A percentile compares a stretch with the other conserved stretches of the same genome.
Evolutionary conservation across 2,888 invertebrate species (phyloP).

Genomic region (Scaptomyza parva): DNA sequence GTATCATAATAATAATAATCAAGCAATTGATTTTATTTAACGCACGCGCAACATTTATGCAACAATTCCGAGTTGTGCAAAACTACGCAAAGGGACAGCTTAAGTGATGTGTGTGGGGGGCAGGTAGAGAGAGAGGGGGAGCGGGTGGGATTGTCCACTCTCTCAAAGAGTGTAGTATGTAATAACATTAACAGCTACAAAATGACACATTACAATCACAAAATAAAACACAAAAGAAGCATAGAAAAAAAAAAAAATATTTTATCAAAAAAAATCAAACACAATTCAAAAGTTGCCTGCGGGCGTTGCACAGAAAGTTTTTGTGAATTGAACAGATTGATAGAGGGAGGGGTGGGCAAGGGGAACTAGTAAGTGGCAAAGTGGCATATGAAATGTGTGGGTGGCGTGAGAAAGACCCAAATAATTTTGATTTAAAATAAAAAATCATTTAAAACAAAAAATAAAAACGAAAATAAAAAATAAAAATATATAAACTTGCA

Average conservation of each 20-base stretch:
- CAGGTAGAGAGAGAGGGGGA: too few species aligned
- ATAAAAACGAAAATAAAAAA: not conserved
- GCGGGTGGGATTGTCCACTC: constrained; percentile 1
- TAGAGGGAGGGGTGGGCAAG: not conserved
- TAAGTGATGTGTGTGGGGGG: not conserved
- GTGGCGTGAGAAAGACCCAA: constrained; percentile 68
- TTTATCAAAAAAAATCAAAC: not conserved
- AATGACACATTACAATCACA: constrained; percentile 46
- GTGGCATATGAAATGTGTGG: constrained; percentile 29
- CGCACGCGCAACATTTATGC: constrained; percentile 64
- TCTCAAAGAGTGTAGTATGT: constrained; percentile 15
- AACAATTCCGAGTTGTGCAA: constrained; percentile 53
- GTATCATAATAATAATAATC: constrained; percentile 27
- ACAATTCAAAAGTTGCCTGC: constrained; percentile 30
- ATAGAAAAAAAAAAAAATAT: not conserved
- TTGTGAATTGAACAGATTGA: not conserved
- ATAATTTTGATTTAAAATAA: not conserved
- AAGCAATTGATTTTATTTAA: constrained; percentile 72
- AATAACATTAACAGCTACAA: constrained; percentile 51
- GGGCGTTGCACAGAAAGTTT: constrained; percentile 5
- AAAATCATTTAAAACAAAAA: not conserved
- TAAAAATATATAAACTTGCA: not conserved
- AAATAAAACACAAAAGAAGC: constrained; percentile 10
- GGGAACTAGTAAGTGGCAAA: too few species aligned
- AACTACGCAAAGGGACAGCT: constrained; percentile 33